Evolutionary conservation across 2,113 vertebrate species (phyloP), one percentile per base, ranked within the genome.

Genomic region (Empidonax traillii): DNA sequence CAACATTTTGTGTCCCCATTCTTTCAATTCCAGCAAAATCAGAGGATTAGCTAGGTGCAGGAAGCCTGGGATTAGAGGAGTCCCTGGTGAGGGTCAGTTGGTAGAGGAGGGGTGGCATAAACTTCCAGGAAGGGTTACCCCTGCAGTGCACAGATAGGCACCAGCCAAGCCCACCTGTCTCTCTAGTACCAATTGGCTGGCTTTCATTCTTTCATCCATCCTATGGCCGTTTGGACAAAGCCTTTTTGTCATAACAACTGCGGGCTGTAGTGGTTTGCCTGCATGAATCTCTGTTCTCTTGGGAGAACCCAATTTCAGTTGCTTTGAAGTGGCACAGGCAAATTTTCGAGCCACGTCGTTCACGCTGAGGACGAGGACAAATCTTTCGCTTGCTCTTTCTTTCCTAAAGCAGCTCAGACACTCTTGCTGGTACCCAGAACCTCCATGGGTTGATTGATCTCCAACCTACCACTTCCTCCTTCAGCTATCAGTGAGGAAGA

Each of bases 221-320:
- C 28, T 28, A 27, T 31, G 0, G 0, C n/a, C 55, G 14, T 33
- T 72, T 58, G 68, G 41, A 65, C 30, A 41, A 66, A 82, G 9
- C 9, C 7, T n/a, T 85, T 90, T 43, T 66, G 47, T 41, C 7
- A 6, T 37, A 58, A 16, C n/a, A 61, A 3, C 25, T 2, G 0
- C 11, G 25, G 35, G 17, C 39, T 25, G 6, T 55, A 23, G 25
- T 63, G 35, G 5, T 93, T 90, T 72, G 13, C 33, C 24, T 43
- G 33, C 53, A 43, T 10, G 3, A 37, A 41, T 28, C n/a, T 35
- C 22, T 46, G 12, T 33, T 74, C 4, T 53, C 39, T n/a, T 5
- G 5, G 13, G 33, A 90, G 20, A 82, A 1, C 4, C 44, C 0
- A 0, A 0, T 85, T 82, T 51, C 31, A 22, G n/a, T 21, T 75